Percentiles rank a stretch among this genome's conserved stretches.
Conservation (phyloP, 2,888 invertebrate species). For the Sesia bembeciformis region DNA sequence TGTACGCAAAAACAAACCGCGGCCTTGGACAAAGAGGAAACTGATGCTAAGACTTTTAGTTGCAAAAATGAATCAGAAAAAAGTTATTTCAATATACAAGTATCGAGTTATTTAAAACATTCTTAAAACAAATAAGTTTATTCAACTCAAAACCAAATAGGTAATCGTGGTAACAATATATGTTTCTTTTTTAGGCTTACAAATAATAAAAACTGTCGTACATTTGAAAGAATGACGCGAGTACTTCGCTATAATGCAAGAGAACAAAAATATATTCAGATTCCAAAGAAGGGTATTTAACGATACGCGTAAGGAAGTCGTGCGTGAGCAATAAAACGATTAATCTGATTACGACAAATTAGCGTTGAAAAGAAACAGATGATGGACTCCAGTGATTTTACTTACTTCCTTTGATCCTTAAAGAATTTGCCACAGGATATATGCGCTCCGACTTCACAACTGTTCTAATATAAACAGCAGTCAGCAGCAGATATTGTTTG, state of each 20-base stretch:
- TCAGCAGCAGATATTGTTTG: too few relatives aligned
- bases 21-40: too few relatives aligned
- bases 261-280: constrained; percentile 8
- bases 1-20: too few relatives aligned
- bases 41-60: too few relatives aligned
- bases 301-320: constrained; percentile 41
- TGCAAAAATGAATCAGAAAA: too few relatives aligned
- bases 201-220: neutral
- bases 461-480: too few relatives aligned
- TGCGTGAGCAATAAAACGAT: constrained; percentile 33
- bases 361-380: constrained; percentile 49
- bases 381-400: constrained; percentile 23
- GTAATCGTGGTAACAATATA: too few relatives aligned
- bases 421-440: constrained; percentile 10
- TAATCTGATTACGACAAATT: constrained; percentile 53
- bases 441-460: too few relatives aligned
- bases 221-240: constrained; percentile 4
- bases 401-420: constrained; percentile 46
- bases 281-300: constrained; percentile 27
- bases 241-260: constrained; percentile 17
- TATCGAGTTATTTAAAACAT: too few relatives aligned
- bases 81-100: too few relatives aligned
- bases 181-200: neutral
- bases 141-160: too few relatives aligned
- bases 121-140: too few relatives aligned